Evolutionary conservation across 92 coral and sea anemone genomes (phyloP).

Genomic region (Ricordea florida): DNA sequence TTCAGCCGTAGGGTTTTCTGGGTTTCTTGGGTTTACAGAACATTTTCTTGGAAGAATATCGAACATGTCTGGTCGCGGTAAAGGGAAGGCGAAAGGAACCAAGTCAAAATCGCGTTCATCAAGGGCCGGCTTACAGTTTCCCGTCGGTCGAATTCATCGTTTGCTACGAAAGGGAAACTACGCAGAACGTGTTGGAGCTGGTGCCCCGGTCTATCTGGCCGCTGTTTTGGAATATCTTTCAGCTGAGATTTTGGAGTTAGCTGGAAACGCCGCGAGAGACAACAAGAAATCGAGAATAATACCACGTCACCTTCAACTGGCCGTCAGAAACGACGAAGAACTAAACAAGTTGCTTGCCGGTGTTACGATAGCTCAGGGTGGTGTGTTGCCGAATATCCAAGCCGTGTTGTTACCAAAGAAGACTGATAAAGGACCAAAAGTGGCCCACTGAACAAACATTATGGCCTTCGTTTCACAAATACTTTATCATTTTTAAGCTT

Average conservation of each 20-base stretch:
- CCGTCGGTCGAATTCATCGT: conserved; percentile 43
- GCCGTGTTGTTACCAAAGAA: conserved; percentile 35
- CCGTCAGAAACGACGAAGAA: conserved; percentile 36
- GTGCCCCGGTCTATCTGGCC: conserved; percentile 39
- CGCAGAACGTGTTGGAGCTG: conserved; percentile 43
- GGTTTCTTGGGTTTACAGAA: background rate
- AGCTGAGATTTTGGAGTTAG: conserved; percentile 38
- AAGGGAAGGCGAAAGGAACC: conserved; percentile 39
- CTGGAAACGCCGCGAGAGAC: conserved; percentile 42
- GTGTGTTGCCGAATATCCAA: conserved; percentile 38
- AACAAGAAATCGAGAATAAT: conserved; percentile 35
- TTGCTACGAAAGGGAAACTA: conserved; percentile 30
- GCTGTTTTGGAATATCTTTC: conserved; percentile 38
- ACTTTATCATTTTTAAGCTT: no score
- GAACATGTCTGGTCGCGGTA: conserved; percentile 43
- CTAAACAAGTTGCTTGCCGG: conserved; percentile 31
- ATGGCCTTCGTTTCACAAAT: no score
- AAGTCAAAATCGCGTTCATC: conserved; percentile 42
- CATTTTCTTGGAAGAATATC: no score
- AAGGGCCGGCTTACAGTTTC: conserved; percentile 34
- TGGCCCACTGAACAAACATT: background rate
- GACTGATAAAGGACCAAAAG: conserved; percentile 26
- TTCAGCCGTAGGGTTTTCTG: background rate
- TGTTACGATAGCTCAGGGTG: conserved; percentile 37
- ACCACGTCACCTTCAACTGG: conserved; percentile 42